phyloP scores from a whole-genome alignment of 2,888 invertebrate genomes.

The Athrips mouffetella region DNA sequence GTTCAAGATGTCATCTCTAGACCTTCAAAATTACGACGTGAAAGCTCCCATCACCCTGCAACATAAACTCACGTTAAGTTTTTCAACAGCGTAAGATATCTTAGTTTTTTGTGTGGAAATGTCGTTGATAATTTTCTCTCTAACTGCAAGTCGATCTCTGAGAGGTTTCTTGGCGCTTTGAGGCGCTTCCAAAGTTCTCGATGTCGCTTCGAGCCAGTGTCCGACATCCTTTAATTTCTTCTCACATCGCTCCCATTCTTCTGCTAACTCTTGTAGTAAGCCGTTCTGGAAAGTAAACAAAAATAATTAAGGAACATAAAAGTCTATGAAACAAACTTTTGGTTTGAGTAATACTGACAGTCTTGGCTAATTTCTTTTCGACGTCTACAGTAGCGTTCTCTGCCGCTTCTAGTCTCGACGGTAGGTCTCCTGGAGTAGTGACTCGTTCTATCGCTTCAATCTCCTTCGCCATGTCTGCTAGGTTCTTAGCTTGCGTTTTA shows the following conservation, averaged over 20 bases:
- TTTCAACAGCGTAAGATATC: constrained; percentile 92
- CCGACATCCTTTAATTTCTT: constrained; percentile 94
- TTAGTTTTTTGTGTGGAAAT: constrained; percentile 94
- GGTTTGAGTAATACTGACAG: constrained; percentile 84
- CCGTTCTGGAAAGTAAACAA: constrained; percentile 82
- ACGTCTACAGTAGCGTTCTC: constrained; percentile 92
- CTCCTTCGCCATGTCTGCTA: constrained; percentile 95
- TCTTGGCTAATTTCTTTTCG: constrained; percentile 90
- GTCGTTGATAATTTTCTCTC: constrained; percentile 92
- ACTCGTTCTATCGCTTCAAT: constrained; percentile 90
- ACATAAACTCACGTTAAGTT: constrained; percentile 84
- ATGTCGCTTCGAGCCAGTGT: constrained; percentile 92
- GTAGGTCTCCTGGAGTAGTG: constrained; percentile 90
- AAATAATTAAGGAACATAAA: neutral
- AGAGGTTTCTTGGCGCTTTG: constrained; percentile 92
- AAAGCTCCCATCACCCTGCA: constrained; percentile 2
- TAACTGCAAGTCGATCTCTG: constrained; percentile 89
- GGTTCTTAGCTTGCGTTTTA: constrained; percentile 90
- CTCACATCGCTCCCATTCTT: constrained; percentile 98
- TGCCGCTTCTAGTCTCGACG: constrained; percentile 89
- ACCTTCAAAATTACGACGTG: neutral
- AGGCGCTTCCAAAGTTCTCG: constrained; percentile 85
- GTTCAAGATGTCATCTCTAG: neutral
- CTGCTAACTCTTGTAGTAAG: constrained; percentile 92
- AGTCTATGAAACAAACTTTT: neutral